Base-by-base conservation (phyloP, 2,797 vertebrate genomes). In the Acipenser transmontanus region DNA sequence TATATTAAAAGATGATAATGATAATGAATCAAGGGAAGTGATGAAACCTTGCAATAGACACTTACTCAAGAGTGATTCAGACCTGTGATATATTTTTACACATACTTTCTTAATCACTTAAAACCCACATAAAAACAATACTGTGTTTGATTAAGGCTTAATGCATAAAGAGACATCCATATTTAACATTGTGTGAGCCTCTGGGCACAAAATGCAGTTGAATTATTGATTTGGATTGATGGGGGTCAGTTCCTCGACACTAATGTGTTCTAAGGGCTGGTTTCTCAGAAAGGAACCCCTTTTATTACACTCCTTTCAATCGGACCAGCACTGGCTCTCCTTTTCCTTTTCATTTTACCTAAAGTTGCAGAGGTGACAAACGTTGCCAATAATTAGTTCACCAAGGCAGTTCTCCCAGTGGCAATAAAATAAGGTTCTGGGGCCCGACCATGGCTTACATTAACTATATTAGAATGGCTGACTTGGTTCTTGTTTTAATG, bases 381-480 rank as follows among this genome's bases (percentile, higher is more conserved):
- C 14, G 60, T 68, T 76, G 81, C 81, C 82, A 87, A 79, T 69
- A 78, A 73, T 80, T 72, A 83, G 80, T 84, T 85, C 78, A 84
- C 70, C 65, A 47, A 79, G 69, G 70, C 13, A 34, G 71, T 54
- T 61, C 69, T 78, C 70, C 77, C 64, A 69, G 50, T 77, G 77
- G 81, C 81, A 75, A 72, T 65, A 68, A 1, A 76, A 85, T 84
- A 85, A 82, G 76, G 68, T 76, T 77, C 69, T 76, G 66, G 61
- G 71, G 66, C 63, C 47, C 59, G 65, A 61, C 66, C 57, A n/a
- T 50, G 50, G 62, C 70, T 67, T 67, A 62, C 74, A 68, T 74
- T 76, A 61, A 34, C 34, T 64, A 69, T 66, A 70, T 64, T 50
- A n/a, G 12, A 13, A 54, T 12, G 49, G 48, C 59, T 59, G 49